These are phyloP conservation scores for Andrena marginata DNA, from an alignment of 2,888 invertebrate species.

Conservation along the genomic window DNA sequence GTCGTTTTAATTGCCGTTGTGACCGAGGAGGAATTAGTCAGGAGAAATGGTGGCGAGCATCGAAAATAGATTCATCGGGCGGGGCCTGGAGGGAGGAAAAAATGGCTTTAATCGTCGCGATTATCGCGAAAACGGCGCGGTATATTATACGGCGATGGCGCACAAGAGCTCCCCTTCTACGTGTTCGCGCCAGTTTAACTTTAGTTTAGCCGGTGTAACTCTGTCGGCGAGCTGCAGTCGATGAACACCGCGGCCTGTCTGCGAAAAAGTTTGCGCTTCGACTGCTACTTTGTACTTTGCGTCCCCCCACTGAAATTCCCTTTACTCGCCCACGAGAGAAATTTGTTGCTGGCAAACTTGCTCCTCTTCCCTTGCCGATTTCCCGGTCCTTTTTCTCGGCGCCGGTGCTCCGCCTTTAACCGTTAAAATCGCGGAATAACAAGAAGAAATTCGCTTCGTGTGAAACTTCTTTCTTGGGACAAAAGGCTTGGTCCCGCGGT, in stretches of 20 bases:
- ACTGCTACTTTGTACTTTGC: conserved; percentile 19
- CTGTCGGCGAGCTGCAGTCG: conserved; percentile 25
- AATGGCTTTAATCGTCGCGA: not conserved
- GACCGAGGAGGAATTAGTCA: too few species aligned
- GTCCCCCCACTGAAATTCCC: conserved; percentile 23
- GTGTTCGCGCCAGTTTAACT: conserved; percentile 56
- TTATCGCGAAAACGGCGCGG: conserved; percentile 5
- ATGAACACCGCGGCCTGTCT: conserved; percentile 43
- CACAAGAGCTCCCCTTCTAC: not conserved
- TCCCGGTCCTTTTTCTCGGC: not conserved
- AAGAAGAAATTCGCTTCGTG: not conserved
- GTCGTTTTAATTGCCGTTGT: too few species aligned
- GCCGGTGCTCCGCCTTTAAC: not conserved
- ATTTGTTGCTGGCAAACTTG: not conserved
- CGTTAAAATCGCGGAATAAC: not conserved
- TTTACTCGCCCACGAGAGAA: not conserved
- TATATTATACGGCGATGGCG: not conserved
- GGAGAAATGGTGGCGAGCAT: too few species aligned
- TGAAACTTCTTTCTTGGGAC: too few species aligned
- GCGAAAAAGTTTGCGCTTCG: conserved; percentile 53
- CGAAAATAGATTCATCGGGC: too few species aligned
- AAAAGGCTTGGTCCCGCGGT: too few species aligned
- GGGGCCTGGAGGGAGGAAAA: not conserved
- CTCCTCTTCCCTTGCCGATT: not conserved
- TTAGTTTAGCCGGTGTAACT: conserved; percentile 37